phyloP scores from a whole-genome alignment of 2,797 vertebrate species.

The Antennarius maculatus region DNA sequence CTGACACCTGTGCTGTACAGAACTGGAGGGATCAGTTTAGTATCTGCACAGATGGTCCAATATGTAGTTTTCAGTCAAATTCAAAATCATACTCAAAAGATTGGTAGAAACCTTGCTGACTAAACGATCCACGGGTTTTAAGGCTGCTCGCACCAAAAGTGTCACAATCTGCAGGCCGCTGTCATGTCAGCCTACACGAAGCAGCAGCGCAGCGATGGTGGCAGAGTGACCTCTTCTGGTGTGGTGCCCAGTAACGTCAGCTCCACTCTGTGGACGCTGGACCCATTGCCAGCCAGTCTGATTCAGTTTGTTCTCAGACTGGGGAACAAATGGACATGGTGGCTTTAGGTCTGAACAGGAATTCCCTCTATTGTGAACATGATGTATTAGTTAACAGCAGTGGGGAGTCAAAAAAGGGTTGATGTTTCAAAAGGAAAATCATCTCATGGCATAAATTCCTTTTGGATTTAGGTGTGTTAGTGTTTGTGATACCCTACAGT shows the following conservation, averaged over 20 bases:
- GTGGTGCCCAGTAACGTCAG: constrained; percentile 48
- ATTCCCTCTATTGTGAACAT: not conserved
- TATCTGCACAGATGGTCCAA: constrained; percentile 46
- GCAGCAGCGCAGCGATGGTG: constrained; percentile 46
- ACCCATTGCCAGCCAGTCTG: constrained; percentile 26
- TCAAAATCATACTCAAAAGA: constrained; percentile 3
- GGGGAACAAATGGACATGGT: not conserved
- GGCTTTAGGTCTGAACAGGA: not conserved
- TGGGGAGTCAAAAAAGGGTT: not conserved
- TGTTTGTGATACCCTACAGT: not conserved
- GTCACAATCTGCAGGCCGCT: constrained; percentile 3
- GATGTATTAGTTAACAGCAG: constrained; percentile 2
- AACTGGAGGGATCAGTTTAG: constrained; percentile 12
- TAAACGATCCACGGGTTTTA: not conserved
- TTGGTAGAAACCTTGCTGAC: not conserved
- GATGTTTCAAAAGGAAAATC: not conserved
- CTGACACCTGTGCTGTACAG: constrained; percentile 26
- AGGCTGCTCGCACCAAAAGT: not conserved
- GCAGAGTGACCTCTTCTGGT: constrained; percentile 81
- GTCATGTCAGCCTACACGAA: constrained; percentile 31
- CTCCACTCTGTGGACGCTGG: not conserved
- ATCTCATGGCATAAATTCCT: not conserved
- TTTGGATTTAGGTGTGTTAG: too few species aligned
- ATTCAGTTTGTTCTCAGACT: not conserved
- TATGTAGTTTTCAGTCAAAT: constrained; percentile 23